Evolutionary conservation across 2,888 invertebrate species (phyloP).

Genomic region (Leptinotarsa rubiginosa): DNA sequence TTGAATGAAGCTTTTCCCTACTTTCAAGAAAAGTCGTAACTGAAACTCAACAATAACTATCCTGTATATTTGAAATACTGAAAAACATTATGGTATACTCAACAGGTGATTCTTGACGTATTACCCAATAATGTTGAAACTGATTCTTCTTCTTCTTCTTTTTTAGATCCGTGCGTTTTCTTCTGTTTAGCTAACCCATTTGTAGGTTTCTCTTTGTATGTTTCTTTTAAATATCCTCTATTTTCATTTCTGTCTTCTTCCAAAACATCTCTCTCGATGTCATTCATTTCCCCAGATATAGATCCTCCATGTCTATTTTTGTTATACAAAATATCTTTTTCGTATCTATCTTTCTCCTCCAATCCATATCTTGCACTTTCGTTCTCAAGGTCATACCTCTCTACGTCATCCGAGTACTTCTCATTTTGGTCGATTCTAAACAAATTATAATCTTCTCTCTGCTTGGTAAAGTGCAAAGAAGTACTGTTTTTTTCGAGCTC

Average conservation of each 20-base stretch:
- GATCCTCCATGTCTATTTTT: background rate
- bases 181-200: no score
- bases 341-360: background rate
- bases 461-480: conserved; percentile 36
- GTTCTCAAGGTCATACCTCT: conserved; percentile 29
- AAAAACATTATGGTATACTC: background rate
- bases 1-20: no score
- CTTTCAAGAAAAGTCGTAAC: no score
- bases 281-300: no score
- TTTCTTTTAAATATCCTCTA: no score
- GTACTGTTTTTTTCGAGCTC: conserved; percentile 26
- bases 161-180: no score
- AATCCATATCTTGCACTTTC: background rate
- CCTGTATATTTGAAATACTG: no score
- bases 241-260: background rate
- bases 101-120: background rate
- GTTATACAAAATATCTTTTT: background rate
- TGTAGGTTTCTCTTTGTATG: no score
- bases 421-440: conserved; percentile 39
- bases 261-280: no score
- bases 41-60: no score
- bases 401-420: conserved; percentile 35
- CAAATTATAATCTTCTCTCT: conserved; percentile 45
- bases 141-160: background rate
- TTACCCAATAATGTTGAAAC: conserved; percentile 38